phyloP scores from a whole-genome alignment of 1,140 invertebrate genomes.

The Dryas iulia region DNA sequence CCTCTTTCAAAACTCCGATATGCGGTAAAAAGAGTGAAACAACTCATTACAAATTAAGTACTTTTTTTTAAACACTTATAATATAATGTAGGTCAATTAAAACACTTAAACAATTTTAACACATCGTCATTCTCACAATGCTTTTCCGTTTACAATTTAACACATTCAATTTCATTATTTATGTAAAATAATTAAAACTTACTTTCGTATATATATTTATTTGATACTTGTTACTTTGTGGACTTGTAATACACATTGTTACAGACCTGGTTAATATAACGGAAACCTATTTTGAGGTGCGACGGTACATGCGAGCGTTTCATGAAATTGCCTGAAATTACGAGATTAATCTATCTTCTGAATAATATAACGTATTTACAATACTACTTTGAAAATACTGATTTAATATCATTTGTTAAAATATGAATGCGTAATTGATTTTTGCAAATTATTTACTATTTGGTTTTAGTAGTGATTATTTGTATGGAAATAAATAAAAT shows the following conservation, averaged over 20 bases:
- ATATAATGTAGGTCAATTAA: not conserved
- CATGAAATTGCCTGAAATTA: conserved; percentile 23
- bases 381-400: not conserved
- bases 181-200: not conserved
- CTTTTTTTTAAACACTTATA: no score
- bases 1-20: no score
- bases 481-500: no score
- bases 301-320: conserved; percentile 25
- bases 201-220: not conserved
- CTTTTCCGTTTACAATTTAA: not conserved
- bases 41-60: no score
- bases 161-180: not conserved
- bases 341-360: conserved; percentile 23
- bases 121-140: not conserved
- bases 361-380: conserved; percentile 9
- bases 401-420: no score
- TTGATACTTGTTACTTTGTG: not conserved
- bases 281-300: conserved; percentile 29
- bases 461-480: no score
- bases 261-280: conserved; percentile 13
- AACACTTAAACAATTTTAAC: not conserved
- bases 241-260: not conserved
- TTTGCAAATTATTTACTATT: no score
- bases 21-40: no score
- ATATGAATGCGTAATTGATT: no score